Base-by-base conservation (phyloP, 2,888 invertebrate species). In the Pollenia griseotomentosa region DNA sequence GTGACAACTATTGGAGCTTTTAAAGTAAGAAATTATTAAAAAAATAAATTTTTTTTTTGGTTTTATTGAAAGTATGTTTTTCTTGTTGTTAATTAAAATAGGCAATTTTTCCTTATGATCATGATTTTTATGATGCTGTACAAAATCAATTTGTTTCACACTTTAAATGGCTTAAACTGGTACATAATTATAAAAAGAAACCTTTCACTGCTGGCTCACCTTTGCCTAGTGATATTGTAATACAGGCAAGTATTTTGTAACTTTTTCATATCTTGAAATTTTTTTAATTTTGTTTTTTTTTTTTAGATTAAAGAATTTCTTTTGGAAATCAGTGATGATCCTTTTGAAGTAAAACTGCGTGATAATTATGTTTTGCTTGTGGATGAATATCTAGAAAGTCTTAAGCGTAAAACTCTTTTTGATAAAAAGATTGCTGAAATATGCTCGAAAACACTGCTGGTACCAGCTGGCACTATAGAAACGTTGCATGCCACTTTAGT, bases 241-340 rank as follows among this genome's bases (percentile, higher is more conserved):
- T 99, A 65, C 97, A 97, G 94, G 97, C 23, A 57, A 23, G 16
- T 61, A n/a, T 73, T 51, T 42, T 48, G n/a, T 63, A 48, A 6
- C 7, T 12, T 44, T 57, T 14, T n/a, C 14, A 7, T 23, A 33
- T 33, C 10, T 33, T 6, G 44, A 16, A 23, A 9, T 2, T 19
- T 42, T 61, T 23, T 61, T 33, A 33, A n/a, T 53, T 51, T 6
- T 19, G n/a, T 65, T 12, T 23, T 5, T 57, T 5, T 57, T 63
- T 93, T 93, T 68, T 90, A 97, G 96, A 95, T 97, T 33, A 96
- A 98, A 94, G 97, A 97, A 91, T 96, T 98, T 91, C 93, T 97
- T 2, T 95, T 99, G 89, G 98, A 99, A 94, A 96, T 99, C 94
- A 97, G 97, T 89, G 99, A 99, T 92, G 99, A 99, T 95, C 99